Conservation (phyloP, 2,113 vertebrate species). For the Poecilia latipinna region DNA sequence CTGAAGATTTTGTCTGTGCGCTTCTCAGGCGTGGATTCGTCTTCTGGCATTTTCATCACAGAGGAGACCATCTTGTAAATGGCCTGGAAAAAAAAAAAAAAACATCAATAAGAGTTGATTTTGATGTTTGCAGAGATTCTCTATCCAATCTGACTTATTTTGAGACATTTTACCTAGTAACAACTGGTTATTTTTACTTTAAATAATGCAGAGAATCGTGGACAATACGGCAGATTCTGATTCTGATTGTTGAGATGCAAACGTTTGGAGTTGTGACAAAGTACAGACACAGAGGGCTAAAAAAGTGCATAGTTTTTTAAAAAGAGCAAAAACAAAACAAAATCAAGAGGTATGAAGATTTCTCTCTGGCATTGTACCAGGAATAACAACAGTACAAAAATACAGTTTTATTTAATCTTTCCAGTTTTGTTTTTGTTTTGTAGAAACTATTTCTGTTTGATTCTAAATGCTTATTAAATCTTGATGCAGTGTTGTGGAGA, state of each 20-base stretch:
- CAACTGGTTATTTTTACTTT: too few species aligned
- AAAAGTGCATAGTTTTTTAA: too few species aligned
- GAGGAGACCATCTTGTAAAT: conserved; percentile 99
- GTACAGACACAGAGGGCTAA: too few species aligned
- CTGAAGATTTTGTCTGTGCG: conserved; percentile 99
- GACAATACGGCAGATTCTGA: neutral
- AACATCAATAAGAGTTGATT: too few species aligned
- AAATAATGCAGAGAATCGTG: too few species aligned
- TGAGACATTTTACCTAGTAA: neutral
- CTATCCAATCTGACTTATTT: neutral
- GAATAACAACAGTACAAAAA: too few species aligned
- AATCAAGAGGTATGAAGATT: neutral
- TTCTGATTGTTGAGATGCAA: neutral
- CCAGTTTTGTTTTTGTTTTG: too few species aligned
- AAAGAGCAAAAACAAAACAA: too few species aligned
- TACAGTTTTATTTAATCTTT: too few species aligned
- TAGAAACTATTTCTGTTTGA: too few species aligned
- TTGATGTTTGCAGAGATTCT: neutral
- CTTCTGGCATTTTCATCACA: conserved; percentile 99
- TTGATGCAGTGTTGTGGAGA: too few species aligned
- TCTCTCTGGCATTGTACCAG: neutral
- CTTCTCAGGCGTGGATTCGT: conserved; percentile 98
- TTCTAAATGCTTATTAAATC: too few species aligned
- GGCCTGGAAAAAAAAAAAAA: conserved; percentile 80
- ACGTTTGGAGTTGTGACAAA: neutral